Evolutionary conservation across 2,888 invertebrate species (phyloP), one percentile per base, ranked within the genome.

Genomic region (Drosophila affinis): DNA sequence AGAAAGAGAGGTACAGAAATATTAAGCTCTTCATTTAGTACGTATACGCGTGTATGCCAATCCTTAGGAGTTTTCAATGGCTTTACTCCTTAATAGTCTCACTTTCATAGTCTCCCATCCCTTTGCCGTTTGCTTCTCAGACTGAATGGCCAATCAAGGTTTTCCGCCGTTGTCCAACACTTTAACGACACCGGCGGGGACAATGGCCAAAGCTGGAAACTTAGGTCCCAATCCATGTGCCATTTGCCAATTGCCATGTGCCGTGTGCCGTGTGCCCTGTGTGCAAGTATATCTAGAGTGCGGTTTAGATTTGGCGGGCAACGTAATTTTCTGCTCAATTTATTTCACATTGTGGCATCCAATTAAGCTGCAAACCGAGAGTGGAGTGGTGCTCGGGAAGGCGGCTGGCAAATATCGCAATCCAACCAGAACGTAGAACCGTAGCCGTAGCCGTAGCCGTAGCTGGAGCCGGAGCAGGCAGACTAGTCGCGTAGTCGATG

Each of bases 321-420:
- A 90, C 91, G 91, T 91, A 92, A 92, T 92, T 92, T 92, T 92
- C 91, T 89, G 91, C 92, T 92, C 92, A 92, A 92, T 92, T 92
- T 91, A 92, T 90, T 91, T 89, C 90, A 90, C 91, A 91, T 91
- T 92, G 92, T 89, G 92, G 91, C 90, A 87, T 90, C 90, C 91
- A 91, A 90, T 92, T 91, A 90, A 91, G 90, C 90, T 90, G 87
- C 87, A 90, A 82, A 74, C 81, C 79, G 39, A 39, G 27, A 7
- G 7, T 27, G 2, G 27, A 7, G 14, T 39, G 72, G 55, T 44
- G 53, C 69, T 75, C 57, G 58, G 61, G 64, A 63, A 72, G 57
- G 56, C 64, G 54, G 56, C 58, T 27, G 58, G 48, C 55, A 48
- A 65, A 34, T 34, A 34, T 34, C 34, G 55, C 48, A 71, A 62